Conservation (phyloP, 2,797 vertebrate genomes). For the Rhabdophis nuchalis region DNA sequence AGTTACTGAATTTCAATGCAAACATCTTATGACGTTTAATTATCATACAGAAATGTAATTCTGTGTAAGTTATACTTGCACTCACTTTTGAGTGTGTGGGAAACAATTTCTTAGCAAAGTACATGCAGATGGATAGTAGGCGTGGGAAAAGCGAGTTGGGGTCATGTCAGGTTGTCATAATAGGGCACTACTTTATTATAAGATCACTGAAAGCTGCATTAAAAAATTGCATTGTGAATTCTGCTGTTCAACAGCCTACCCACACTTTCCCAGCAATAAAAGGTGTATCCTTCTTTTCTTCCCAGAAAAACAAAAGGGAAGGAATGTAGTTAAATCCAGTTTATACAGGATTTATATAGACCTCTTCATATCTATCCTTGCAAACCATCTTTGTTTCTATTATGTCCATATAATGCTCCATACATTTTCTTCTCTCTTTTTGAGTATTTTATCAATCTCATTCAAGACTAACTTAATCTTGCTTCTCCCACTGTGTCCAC, state of each 20-base stretch:
- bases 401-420: not conserved
- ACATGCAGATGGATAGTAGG: not conserved
- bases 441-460: not conserved
- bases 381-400: not conserved
- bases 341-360: not conserved
- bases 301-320: not conserved
- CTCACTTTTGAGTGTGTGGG: not conserved
- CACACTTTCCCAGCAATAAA: not conserved
- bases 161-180: not conserved
- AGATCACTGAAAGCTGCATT: not conserved
- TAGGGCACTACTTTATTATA: not conserved
- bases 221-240: not conserved
- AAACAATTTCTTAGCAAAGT: not conserved
- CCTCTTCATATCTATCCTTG: not conserved
- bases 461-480: not conserved
- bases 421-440: not conserved
- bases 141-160: not conserved
- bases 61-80: not conserved
- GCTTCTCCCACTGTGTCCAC: not conserved
- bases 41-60: not conserved
- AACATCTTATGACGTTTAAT: not conserved
- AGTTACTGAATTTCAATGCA: not conserved
- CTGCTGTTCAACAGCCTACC: not conserved
- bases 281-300: not conserved
- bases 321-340: not conserved